Base-by-base conservation (phyloP, 2,888 invertebrate species). In the Tribolium freemani region DNA sequence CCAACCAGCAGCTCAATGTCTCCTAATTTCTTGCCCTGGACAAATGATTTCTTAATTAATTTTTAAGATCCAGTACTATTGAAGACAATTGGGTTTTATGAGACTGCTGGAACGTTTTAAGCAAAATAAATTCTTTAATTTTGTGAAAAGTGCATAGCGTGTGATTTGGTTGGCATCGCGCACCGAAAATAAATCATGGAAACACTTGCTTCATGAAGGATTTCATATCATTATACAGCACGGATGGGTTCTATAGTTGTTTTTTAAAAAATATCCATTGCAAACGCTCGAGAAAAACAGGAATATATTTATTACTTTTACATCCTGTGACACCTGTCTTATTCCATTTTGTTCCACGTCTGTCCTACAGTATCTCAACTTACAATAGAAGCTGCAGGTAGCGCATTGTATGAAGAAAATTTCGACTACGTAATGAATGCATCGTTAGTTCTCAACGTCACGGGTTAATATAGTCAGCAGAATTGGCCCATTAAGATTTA, bases 401-500 rank as follows among this genome's bases (percentile, higher is more conserved):
- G 8, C 38, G 8, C 8, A 38, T 38, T 38, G 38, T 6, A 8
- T 38, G 38, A 9, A 9, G 38, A 38, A 38, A 38, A 38, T 38
- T 38, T 38, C 3, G 38, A 38, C 54, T 54, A 54, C 30, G 54
- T 54, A 30, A 54, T 30, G 30, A 30, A 54, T 54, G 30, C 30
- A 54, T 30, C 21, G 10, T 50, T 50, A 51, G 20, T 51, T 51
- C 20, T 16, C 21, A 51, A 38, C 58, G 63, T 63, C 63, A 51
- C 16, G 21, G 56, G 44, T 67, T 45, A 67, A 67, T 67, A 21
- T 51, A 66, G 54, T 26, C 31, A 16, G 26, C 13, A 45, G 26
- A n/a, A 64, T 44, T 21, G 48, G 58, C 57, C 68, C 48, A 58
- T 68, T 68, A 58, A 44, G 48, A 44, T 57, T 67, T 56, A 68